Conservation (phyloP, 2,797 vertebrate species). For the Cossypha niveicapilla region DNA sequence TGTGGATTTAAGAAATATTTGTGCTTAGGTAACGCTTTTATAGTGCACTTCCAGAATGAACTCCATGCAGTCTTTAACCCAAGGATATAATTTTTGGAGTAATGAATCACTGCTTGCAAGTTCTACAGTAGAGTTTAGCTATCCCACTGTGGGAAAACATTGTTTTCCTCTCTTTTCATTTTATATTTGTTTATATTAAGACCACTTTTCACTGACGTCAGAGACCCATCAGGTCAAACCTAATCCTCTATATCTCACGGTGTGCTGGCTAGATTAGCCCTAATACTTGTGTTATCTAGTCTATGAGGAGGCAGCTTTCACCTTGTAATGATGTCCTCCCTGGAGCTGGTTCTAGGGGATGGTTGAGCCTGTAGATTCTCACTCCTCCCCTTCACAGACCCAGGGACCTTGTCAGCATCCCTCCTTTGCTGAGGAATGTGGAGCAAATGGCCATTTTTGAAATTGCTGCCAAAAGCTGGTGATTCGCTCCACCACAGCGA, state of each 20-base stretch:
- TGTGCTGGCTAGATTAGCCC: neutral
- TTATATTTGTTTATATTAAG: conserved; percentile 26
- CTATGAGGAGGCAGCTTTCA: neutral
- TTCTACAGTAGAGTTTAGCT: neutral
- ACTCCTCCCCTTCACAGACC: neutral
- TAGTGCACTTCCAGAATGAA: neutral
- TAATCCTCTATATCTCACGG: neutral
- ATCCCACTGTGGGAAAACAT: neutral
- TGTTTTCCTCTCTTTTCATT: neutral
- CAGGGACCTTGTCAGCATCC: neutral
- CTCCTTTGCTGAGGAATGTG: neutral
- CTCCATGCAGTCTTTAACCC: neutral
- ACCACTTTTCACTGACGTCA: neutral
- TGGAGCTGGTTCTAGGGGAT: neutral
- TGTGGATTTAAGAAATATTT: neutral
- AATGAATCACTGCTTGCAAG: neutral
- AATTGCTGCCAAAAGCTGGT: neutral
- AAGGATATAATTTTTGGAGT: neutral
- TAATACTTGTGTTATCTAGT: neutral
- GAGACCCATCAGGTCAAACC: neutral
- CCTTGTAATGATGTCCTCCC: neutral
- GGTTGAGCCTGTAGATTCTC: neutral
- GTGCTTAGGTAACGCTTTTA: neutral
- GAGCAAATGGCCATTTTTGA: neutral
- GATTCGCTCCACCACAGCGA: neutral